Evolutionary conservation across 2,888 invertebrate genomes (phyloP), one percentile per base, ranked within the genome.

Genomic region (Polietes domitor): DNA sequence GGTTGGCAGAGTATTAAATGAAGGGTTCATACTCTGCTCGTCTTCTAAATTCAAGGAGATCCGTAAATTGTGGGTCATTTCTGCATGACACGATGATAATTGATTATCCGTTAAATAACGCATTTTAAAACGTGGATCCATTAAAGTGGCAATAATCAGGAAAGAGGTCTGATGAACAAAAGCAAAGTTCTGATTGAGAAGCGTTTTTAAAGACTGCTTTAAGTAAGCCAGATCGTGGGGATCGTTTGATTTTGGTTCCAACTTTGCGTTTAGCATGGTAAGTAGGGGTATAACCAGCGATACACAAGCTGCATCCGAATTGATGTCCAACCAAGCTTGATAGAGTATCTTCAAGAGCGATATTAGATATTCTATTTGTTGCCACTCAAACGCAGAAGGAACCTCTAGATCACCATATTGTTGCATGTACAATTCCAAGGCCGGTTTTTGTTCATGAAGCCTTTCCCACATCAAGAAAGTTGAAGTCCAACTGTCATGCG

Each of bases 81-180:
- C 84, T 12, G 78, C 65, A 61, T 84, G 80, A 53, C 84, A 84
- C 3, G 84, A 76, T 24, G 84, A 78, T n/a, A 84, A 50, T 15
- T 84, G 84, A n/a, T 78, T 78, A 12, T 81, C 78, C 15, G 75
- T 84, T 61, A 84, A 76, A 32, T 84, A 84, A 2, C 84, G 80
- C 81, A 81, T 84, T 76, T 84, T 84, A 72, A 84, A 84, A 43
- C 84, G 84, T 4, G 84, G 84, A 74, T 84, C 84, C 1, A 84
- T 41, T 21, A 84, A 24, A 7, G 84, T 84, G 4, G 84, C 84
- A 68, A 84, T 84, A 1, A 84, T 84, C 15, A 84, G 55, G 9
- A 81, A 78, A 4, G 84, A 84, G 15, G 78, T 75, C 41, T 84
- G 80, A 19, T 81, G 78, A 1, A 43, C 75, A 76, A 75, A 78